Evolutionary conservation across 1,140 invertebrate genomes (phyloP).

Genomic region (Brachionus sp.): DNA sequence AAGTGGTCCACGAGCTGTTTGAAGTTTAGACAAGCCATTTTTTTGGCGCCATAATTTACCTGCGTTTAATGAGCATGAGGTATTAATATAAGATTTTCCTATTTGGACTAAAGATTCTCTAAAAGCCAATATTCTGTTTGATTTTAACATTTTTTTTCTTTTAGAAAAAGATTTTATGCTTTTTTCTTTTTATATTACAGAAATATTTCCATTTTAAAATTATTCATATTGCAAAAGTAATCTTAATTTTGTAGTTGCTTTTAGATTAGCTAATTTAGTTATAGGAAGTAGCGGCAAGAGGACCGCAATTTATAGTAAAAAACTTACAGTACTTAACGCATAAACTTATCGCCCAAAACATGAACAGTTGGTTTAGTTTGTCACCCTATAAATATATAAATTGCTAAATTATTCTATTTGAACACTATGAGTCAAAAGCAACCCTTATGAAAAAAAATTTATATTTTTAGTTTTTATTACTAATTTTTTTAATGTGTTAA

Average conservation of each 20-base stretch:
- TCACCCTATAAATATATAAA: no score
- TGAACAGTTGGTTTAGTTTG: no score
- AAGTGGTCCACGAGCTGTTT: slow-evolving; percentile 34
- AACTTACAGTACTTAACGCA: no score
- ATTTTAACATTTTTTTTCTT: neutral
- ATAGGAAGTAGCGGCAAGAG: no score
- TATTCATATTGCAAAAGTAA: neutral
- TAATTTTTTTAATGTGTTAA: no score
- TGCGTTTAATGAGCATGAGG: neutral
- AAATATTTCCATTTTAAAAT: neutral
- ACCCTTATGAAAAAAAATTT: no score
- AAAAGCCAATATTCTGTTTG: neutral
- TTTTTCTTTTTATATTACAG: neutral
- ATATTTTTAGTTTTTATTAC: no score
- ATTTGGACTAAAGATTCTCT: neutral
- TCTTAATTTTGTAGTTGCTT: neutral
- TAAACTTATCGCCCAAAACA: no score
- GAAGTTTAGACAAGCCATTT: slow-evolving; percentile 6
- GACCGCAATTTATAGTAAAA: no score
- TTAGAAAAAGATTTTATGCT: neutral
- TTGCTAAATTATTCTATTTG: no score
- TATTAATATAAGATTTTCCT: neutral
- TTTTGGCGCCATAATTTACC: slow-evolving; percentile 39
- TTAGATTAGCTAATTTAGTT: no score
- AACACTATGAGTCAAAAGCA: no score